Base-by-base conservation (phyloP, 2,797 vertebrate species). In the Cyprinodon diabolis region DNA sequence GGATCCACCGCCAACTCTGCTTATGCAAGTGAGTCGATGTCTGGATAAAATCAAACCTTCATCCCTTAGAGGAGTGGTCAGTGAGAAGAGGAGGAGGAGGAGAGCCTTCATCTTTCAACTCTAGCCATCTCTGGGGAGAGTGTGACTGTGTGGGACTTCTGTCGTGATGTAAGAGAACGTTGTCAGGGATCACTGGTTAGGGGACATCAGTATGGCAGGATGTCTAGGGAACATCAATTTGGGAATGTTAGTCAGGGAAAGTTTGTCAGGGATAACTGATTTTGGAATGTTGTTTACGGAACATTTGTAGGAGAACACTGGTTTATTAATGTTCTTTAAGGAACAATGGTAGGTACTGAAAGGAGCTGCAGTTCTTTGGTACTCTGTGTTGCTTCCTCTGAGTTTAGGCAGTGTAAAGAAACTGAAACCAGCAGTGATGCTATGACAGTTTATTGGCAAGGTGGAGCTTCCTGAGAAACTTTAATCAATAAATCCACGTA, bases 1-100 rank as follows among this genome's bases (percentile, higher is more conserved):
- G 97, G 97, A 76, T 96, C 97, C 84, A 93, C 96, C 0, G 95
- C 96, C 91, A 97, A 96, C 91, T 98, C 97, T 4, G 97, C 97
- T 75, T 99, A 98, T 37, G 96, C 97, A 94, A 98, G 97, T 99
- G 93, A 98, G 97, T 96, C 12, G 5, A 21, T 12, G 60, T 19
- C 19, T 4, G 60, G 37, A 23, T 10, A 11, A 55, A 23, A 43
- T 40, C 19, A n/a, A 43, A 62, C 17, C 60, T 21, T 21, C 60
- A 43, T 40, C 9, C 35, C 10, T 21, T 37, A 62, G 17, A 5
- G 58, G 21, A 30, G 30, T 7, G 7, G 6, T 3, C 57, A 35
- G 30, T 49, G 9, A 47, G 21, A 19, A 6, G 51, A 54, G 5
- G 57, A 60, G 4, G 58, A 62, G 58, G 17, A 62, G 58, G 9